Base-by-base conservation (phyloP, 2,797 vertebrate genomes). In the Sphenodon punctatus region DNA sequence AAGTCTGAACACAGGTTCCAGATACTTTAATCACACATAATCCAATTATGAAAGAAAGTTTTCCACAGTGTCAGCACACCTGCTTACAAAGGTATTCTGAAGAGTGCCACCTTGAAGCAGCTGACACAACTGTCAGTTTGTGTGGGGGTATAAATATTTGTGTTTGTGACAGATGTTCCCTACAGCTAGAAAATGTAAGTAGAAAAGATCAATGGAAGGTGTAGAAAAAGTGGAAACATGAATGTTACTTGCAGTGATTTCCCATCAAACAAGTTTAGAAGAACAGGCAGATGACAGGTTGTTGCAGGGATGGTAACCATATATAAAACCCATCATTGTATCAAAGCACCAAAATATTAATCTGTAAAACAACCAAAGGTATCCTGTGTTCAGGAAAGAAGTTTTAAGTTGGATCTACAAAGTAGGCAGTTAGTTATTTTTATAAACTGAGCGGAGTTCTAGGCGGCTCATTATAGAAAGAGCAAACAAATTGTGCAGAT, bases 101-200 rank as follows among this genome's bases (percentile, higher is more conserved):
- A 80, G 58, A 89, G 69, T 75, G 53, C 45, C 65, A 75, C 72
- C 76, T 78, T 46, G 58, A 83, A 80, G 78, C 69, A 81, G 72
- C 49, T 87, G 84, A 89, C 84, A 83, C 13, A 75, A 80, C 75
- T 69, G 75, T 55, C 88, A 84, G 74, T 82, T 84, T 87, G 39
- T 46, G 84, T 32, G 67, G 19, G 8, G 80, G 64, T 55, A 76
- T 41, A 89, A 91, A 83, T 75, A 81, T 78, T 66, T 82, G 34
- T 55, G 16, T 72, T 86, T 85, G 55, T 89, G 89, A 88, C 88
- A 88, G 85, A 88, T 87, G 80, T 83, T 84, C 71, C 89, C 88
- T 85, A 80, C 59, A 90, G 88, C 82, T 76, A 90, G 80, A 82
- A 78, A 70, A 66, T 71, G 84, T 87, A 5, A 75, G 74, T 84